A percentile compares a stretch with the other conserved stretches of the same genome.
These are phyloP conservation scores for Bagarius yarrelli DNA, from an alignment of 2,113 vertebrate genomes.

Conservation along the genomic window DNA sequence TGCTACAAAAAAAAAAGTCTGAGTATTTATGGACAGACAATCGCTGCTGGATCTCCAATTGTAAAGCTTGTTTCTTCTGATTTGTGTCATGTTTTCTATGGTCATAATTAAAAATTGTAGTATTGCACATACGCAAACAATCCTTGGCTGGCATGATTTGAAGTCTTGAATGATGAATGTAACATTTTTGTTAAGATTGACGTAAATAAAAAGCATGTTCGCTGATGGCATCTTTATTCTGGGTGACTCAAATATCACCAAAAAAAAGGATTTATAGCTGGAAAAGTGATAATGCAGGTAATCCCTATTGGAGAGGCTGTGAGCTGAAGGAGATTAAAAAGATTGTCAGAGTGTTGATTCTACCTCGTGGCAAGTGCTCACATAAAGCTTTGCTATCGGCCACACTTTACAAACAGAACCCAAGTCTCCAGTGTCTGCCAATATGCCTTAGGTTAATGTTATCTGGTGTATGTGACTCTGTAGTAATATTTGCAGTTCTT, in stretches of 20 bases:
- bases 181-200: conserved; percentile 31
- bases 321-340: conserved; percentile 24
- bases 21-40: neutral
- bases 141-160: neutral
- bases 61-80: neutral
- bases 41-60: neutral
- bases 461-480: neutral
- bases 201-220: conserved; percentile 1
- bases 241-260: neutral
- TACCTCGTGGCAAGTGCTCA: conserved; percentile 24
- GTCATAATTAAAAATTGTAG: too few relatives aligned
- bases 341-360: neutral
- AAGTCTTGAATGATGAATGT: neutral
- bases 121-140: too few relatives aligned
- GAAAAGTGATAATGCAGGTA: conserved; percentile 24
- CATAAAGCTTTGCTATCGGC: conserved; percentile 18
- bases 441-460: neutral
- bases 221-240: conserved; percentile 20
- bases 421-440: neutral
- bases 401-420: neutral
- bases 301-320: neutral
- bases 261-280: neutral
- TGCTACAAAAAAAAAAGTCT: too few relatives aligned
- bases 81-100: too few relatives aligned
- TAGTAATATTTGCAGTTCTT: neutral